Base-by-base conservation (phyloP, 2,888 invertebrate species). In the Phragmatobia fuliginosa region DNA sequence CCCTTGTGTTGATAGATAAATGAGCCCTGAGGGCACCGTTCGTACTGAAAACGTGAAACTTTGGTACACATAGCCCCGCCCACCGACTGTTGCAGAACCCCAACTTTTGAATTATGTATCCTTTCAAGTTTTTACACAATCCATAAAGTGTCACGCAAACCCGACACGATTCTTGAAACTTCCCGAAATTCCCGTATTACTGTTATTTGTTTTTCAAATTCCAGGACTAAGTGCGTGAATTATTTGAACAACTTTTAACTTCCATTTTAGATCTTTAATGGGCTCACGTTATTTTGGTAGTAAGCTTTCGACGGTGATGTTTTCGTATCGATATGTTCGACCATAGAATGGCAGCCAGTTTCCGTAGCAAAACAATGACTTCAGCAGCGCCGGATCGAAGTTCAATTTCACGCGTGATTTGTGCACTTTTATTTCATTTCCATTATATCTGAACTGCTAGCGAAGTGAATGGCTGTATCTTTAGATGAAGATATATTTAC, bases 391-490 rank as follows among this genome's bases (percentile, higher is more conserved):
- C 84, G 89, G 90, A 83, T 90, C 90, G 90, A 93, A 94, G n/a
- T 89, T 92, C 94, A 92, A 94, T 94, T 94, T 94, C 93, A 94
- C 94, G 94, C 92, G 92, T 93, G 93, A 93, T 94, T 93, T 93
- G 90, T 91, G 87, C 87, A 89, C 88, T 92, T 92, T 93, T 92
- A 93, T 92, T 93, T 92, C 90, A 90, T 93, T 93, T 88, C 89
- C 88, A 91, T 87, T 88, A 80, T 80, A 79, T 83, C 79, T 84
- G 84, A 86, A 88, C 84, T 81, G 81, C 80, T 85, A 84, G 86
- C 82, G 82, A 69, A 76, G 70, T 61, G 72, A 73, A 73, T 31
- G 32, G 36, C 38, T 73, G 36, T 68, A 72, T 32, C 58, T 64
- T 41, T 68, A 11, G 28, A 11, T 8, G 10, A 36, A 45, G 11